Evolutionary conservation across 35 echinoderm and acorn worm species (phyloP), one percentile per base, ranked within the genome.

Genomic region (Apostichopus parvimensis): DNA sequence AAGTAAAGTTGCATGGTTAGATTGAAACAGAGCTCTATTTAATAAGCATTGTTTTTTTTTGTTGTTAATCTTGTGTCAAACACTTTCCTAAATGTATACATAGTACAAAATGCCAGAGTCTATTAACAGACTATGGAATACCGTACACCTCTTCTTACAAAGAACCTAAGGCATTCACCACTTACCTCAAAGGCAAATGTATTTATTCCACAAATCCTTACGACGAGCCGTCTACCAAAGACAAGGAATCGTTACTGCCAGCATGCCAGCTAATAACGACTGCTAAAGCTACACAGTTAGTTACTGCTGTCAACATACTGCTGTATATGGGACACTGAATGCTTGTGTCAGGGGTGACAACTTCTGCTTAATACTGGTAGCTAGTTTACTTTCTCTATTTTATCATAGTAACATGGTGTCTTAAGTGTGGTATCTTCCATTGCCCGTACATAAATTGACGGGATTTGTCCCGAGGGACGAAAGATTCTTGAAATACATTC

Each of bases 321-420:
- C 79, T 45, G 79, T 82, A 82, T 82, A 82, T 82, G 79, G 79
- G 79, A 45, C 79, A 82, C 53, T 56, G 79, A 25, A 82, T 82
- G 52, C 18, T 82, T 82, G 79, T 82, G 79, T 13, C 79, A 82
- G 79, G 79, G 79, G 79, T 10, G n/a, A 13, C 52, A 82, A 45
- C 79, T 82, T 82, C 79, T 82, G 79, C 53, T 20, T 9, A 34
- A 12, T 9, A 56, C 24, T 82, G 79, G 79, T 82, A 82, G 10
- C 64, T 14, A 68, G 11, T 68, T 68, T 0, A 5, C 11, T 45
- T 45, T 45, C 34, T 45, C 34, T 45, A 45, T 45, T 34, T 45
- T 45, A 45, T 45, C 34, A 45, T 45, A 45, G 34, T 45, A 45
- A 45, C 34, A 45, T 45, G 34, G 34, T 45, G 34, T 45, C 34